Percentiles rank a stretch among this genome's conserved stretches.
Conservation (phyloP, 2,888 invertebrate species). For the Uropetala carovei region DNA sequence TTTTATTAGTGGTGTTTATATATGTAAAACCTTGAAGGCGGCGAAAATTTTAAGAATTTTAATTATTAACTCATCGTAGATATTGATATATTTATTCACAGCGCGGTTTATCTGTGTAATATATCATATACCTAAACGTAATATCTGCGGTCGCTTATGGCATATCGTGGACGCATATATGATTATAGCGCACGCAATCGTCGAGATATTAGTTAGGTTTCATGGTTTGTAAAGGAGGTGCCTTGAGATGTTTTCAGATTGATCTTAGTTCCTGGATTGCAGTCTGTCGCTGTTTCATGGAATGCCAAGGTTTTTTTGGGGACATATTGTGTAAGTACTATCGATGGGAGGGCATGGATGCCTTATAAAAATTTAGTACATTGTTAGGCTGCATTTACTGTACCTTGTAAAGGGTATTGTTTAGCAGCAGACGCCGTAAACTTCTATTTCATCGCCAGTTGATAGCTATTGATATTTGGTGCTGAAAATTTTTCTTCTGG, state of each 20-base stretch:
- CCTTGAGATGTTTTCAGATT: slow-evolving; percentile 62
- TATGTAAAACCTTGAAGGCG: background rate
- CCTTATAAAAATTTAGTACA: background rate
- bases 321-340: slow-evolving; percentile 60
- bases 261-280: slow-evolving; percentile 60
- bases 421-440: background rate
- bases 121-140: too few relatives aligned
- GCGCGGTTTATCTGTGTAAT: too few relatives aligned
- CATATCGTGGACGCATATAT: slow-evolving; percentile 31
- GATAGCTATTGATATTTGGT: too few relatives aligned
- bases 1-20: background rate
- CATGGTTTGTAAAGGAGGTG: slow-evolving; percentile 49
- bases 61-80: too few relatives aligned
- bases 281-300: slow-evolving; percentile 57
- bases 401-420: slow-evolving; percentile 63
- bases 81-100: too few relatives aligned
- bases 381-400: slow-evolving; percentile 5
- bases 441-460: too few relatives aligned
- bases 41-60: too few relatives aligned
- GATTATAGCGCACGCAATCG: slow-evolving; percentile 36
- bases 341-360: slow-evolving; percentile 36
- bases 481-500: too few relatives aligned
- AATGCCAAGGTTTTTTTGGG: slow-evolving; percentile 50
- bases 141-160: slow-evolving; percentile 28
- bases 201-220: slow-evolving; percentile 50